Conservation (phyloP, 92 coral and sea anemone species). For the Porites divaricata region DNA sequence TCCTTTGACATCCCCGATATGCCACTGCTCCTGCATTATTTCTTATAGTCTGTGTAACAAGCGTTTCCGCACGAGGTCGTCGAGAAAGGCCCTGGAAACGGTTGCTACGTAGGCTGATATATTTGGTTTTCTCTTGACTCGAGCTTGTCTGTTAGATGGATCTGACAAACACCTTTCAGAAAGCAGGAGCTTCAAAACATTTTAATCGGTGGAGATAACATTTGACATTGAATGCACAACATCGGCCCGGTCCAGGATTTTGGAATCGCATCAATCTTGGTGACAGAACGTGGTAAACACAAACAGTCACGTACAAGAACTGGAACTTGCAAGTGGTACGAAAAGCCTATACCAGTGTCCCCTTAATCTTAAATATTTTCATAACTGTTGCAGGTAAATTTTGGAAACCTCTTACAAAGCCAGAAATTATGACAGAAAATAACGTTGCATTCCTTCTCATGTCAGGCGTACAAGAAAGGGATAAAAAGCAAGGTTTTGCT, state of each 20-base stretch:
- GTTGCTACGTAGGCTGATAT: too few relatives aligned
- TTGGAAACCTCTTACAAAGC: not conserved
- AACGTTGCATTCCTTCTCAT: not conserved
- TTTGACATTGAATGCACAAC: not conserved
- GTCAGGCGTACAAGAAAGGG: constrained; percentile 2
- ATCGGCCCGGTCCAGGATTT: not conserved
- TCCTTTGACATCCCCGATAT: too few relatives aligned
- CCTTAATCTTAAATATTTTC: not conserved
- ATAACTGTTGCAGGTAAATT: not conserved
- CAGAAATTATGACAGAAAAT: not conserved
- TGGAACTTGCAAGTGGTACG: not conserved
- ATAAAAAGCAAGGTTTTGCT: not conserved
- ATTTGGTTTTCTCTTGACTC: not conserved
- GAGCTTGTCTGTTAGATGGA: not conserved
- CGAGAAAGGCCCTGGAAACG: too few relatives aligned
- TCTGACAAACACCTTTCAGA: not conserved
- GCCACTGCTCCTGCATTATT: too few relatives aligned
- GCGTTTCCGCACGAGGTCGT: too few relatives aligned
- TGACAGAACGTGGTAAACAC: not conserved
- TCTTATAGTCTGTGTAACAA: too few relatives aligned
- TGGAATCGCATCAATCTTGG: not conserved
- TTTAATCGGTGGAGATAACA: not conserved
- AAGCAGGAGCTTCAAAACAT: not conserved
- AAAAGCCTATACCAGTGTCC: not conserved
- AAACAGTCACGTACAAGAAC: not conserved